These are phyloP conservation scores for Hippoglossus stenolepis DNA, from an alignment of 2,113 vertebrate species.

Conservation along the genomic window DNA sequence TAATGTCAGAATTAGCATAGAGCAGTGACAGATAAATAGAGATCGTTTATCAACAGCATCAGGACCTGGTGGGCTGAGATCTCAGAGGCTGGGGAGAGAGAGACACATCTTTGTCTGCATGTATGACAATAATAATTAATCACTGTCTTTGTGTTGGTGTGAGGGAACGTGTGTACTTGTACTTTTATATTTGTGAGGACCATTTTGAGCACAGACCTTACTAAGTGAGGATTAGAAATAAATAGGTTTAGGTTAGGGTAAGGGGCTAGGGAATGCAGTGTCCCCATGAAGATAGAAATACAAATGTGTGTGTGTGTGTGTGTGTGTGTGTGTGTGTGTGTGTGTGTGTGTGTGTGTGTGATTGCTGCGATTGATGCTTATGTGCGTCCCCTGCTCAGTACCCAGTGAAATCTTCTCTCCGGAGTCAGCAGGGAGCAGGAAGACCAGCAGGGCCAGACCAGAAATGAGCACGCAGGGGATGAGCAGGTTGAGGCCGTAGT, in stretches of 20 bases:
- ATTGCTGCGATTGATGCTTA: constrained; percentile 5
- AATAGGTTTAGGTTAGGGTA: too few species aligned
- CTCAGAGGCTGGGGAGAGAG: neutral
- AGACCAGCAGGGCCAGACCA: constrained; percentile 89
- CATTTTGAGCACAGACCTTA: too few species aligned
- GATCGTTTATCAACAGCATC: constrained; percentile 4
- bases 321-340: constrained; percentile 5
- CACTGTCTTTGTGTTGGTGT: constrained; percentile 24
- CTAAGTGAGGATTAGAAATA: too few species aligned
- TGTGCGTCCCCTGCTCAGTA: constrained; percentile 42
- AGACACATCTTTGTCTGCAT: constrained; percentile 14
- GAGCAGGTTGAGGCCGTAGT: constrained; percentile 91
- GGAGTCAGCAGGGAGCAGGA: constrained; percentile 91
- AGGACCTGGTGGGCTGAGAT: constrained; percentile 9
- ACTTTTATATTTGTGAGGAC: too few species aligned
- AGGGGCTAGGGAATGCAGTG: neutral
- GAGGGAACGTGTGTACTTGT: neutral
- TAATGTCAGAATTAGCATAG: constrained; percentile 67
- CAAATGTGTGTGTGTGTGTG: neutral
- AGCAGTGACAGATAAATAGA: constrained; percentile 33
- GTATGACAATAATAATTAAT: constrained; percentile 27
- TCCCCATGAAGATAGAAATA: too few species aligned
- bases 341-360: constrained; percentile 8
- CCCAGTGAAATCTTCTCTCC: constrained; percentile 91
- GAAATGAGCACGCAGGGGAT: constrained; percentile 93